Percentiles rank a stretch among this genome's conserved stretches.
Conservation (phyloP, 2,888 invertebrate genomes). For the Orchesellides sinensis region DNA sequence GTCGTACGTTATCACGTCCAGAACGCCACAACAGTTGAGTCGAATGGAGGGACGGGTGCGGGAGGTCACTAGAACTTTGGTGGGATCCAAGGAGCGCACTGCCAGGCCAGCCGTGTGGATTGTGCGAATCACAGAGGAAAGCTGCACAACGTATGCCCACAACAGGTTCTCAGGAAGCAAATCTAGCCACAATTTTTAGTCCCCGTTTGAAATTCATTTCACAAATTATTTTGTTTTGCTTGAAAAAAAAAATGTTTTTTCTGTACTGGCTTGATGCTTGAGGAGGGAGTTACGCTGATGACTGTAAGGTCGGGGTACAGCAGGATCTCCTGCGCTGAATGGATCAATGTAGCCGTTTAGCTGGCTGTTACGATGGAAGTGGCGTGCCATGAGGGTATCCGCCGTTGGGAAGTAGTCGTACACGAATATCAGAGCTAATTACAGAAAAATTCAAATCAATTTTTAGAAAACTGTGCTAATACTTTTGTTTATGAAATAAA, state of each 20-base stretch:
- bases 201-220: neutral
- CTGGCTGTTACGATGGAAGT: conserved; percentile 80
- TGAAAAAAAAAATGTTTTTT: conserved; percentile 31
- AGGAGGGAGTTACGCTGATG: conserved; percentile 90
- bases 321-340: conserved; percentile 87
- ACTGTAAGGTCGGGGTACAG: conserved; percentile 87
- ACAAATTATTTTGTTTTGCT: neutral
- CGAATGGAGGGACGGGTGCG: conserved; percentile 83
- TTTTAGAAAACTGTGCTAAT: too few species aligned
- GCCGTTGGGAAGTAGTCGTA: conserved; percentile 97
- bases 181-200: conserved; percentile 78
- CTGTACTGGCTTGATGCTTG: conserved; percentile 81
- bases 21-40: conserved; percentile 87
- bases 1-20: conserved; percentile 88
- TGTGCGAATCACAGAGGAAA: conserved; percentile 93
- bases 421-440: conserved; percentile 93
- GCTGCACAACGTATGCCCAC: conserved; percentile 97
- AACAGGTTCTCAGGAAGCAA: conserved; percentile 93
- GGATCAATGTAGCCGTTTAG: conserved; percentile 85
- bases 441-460: conserved; percentile 51
- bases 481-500: conserved; percentile 7
- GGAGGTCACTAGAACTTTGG: conserved; percentile 91
- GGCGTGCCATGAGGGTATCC: conserved; percentile 90
- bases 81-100: conserved; percentile 91
- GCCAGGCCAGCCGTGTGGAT: conserved; percentile 90